Percentiles rank a stretch among this genome's conserved stretches.
Evolutionary conservation across 2,888 invertebrate genomes (phyloP).

Genomic region (Lasioglossum marginatum): DNA sequence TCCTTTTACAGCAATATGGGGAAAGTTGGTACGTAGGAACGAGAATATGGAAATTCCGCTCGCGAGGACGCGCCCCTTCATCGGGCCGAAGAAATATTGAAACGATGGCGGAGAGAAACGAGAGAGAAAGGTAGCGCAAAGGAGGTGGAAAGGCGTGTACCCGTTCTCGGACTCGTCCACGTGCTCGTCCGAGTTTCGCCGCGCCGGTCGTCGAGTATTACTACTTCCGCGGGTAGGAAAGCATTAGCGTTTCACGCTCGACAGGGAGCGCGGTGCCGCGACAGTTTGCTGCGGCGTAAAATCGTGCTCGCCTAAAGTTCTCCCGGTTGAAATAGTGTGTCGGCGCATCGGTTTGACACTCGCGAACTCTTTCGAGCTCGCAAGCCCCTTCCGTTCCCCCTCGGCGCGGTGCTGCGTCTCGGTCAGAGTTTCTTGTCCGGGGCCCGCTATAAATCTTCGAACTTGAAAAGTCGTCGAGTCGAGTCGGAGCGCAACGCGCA

Average conservation of each 20-base stretch:
- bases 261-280: constrained; percentile 63
- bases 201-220: constrained; percentile 70
- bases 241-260: constrained; percentile 77
- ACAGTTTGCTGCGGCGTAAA: constrained; percentile 77
- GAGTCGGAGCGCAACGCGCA: constrained; percentile 23
- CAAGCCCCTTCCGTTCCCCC: constrained; percentile 14
- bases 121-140: background rate
- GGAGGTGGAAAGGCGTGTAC: background rate
- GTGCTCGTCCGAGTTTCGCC: constrained; percentile 68
- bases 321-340: constrained; percentile 69
- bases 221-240: constrained; percentile 77
- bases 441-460: constrained; percentile 69
- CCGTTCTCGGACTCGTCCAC: background rate
- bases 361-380: constrained; percentile 45
- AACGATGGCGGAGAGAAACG: background rate
- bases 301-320: constrained; percentile 76
- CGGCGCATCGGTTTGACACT: constrained; percentile 44
- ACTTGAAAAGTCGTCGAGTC: constrained; percentile 71
- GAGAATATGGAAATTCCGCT: constrained; percentile 1
- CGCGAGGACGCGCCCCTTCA: background rate
- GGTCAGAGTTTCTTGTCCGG: constrained; percentile 38
- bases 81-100: background rate
- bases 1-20: background rate
- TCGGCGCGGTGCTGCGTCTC: background rate
- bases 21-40: background rate